Conservation (phyloP, 2,113 vertebrate species). For the Speoplatyrhinus poulsoni region DNA sequence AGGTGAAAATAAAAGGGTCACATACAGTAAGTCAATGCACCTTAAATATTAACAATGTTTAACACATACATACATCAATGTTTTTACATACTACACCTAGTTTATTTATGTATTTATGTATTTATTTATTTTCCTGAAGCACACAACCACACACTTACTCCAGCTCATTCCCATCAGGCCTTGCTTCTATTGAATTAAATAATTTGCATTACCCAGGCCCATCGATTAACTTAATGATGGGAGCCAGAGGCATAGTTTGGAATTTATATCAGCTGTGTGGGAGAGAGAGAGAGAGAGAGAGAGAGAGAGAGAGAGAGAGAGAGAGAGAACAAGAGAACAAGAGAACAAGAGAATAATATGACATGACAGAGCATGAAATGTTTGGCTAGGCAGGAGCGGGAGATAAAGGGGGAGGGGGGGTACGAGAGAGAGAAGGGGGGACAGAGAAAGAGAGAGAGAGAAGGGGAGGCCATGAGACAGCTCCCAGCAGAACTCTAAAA, state of each 20-base stretch:
- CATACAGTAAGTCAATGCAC: too few species aligned
- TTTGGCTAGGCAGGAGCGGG: not conserved
- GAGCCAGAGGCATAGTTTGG: constrained; percentile 42
- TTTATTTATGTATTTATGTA: not conserved
- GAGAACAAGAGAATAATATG: not conserved
- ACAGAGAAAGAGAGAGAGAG: constrained; percentile 40
- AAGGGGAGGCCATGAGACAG: constrained; percentile 66
- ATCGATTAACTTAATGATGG: constrained; percentile 45
- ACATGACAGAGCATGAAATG: not conserved
- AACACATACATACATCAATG: too few species aligned
- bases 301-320: not conserved
- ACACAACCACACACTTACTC: not conserved
- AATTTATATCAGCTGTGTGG: constrained; percentile 53
- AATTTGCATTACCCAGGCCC: constrained; percentile 44
- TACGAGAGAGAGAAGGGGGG: not conserved
- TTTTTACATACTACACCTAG: not conserved
- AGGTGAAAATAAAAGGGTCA: too few species aligned
- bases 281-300: constrained; percentile 28
- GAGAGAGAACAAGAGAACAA: constrained; percentile 1
- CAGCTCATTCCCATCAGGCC: not conserved
- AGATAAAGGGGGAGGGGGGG: not conserved
- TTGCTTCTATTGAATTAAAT: constrained; percentile 40
- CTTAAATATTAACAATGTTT: too few species aligned
- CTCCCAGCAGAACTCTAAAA: constrained; percentile 74
- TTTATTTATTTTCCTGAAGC: constrained; percentile 14